Base-by-base conservation (phyloP, 2,888 invertebrate species). In the Euzetes globulus region DNA sequence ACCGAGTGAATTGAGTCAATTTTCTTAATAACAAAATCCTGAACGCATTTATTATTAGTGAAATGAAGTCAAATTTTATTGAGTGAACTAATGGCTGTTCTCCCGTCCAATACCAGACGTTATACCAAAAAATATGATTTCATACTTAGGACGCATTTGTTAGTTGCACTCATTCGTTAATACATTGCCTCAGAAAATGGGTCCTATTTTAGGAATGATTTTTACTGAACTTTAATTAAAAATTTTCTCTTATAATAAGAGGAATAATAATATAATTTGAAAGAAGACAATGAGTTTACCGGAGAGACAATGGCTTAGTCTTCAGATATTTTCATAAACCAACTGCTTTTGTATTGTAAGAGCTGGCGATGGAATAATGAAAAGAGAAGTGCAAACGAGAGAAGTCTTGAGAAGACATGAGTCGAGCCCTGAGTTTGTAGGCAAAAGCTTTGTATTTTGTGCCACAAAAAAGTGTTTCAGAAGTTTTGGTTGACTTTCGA, bases 391-490 rank as follows among this genome's bases (percentile, higher is more conserved):
- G 55, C 22, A 9, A 52, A n/a, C 13, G 9, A 5, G 5, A n/a
- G 15, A 55, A 55, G n/a, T 19, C 50, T 17, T 19, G 3, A n/a
- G 22, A 22, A 22, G 55, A 55, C 19, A 22, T 22, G 7, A 19
- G 7, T 52, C n/a, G 55, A 55, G 55, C 50, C 19, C 19, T 50
- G 50, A 55, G 55, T 55, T 55, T 1, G n/a, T n/a, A 55, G 25
- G 55, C 25, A 55, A 55, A 55, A 1, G 22, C 25, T 50, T 11
- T 41, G 5, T 63, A 33, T 63, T 19, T 63, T 63, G 7, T 27
- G 17, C 63, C 63, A 63, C 63, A 63, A 63, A 63, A 60, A 60
- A 29, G 63, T 55, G 55, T 55, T 33, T 63, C 63, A 63, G n/a
- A 63, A 63, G 33, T 63, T 37, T 33, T n/a, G 19, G 7, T 25